These are phyloP conservation scores for Vulpes lagopus DNA, from an alignment of 2,113 vertebrate species.

Conservation along the genomic window DNA sequence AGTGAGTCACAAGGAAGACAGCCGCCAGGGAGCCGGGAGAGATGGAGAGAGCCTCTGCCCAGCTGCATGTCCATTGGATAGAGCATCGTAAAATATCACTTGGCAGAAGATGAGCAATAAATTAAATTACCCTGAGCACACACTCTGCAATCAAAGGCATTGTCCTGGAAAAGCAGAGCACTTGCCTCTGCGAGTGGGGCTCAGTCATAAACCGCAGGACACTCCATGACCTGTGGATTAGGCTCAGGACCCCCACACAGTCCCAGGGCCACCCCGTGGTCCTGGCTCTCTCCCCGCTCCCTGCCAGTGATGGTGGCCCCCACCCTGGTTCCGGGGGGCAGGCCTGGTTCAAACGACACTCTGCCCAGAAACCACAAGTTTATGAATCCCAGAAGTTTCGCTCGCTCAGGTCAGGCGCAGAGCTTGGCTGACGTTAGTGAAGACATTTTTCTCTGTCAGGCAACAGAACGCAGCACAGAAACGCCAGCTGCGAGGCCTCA, in stretches of 20 bases:
- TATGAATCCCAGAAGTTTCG: conserved; percentile 89
- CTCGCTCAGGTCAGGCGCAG: conserved; percentile 88
- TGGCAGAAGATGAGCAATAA: conserved; percentile 69
- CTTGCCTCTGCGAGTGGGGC: conserved; percentile 28
- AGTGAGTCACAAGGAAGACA: conserved; percentile 53
- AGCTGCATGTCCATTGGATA: conserved; percentile 39
- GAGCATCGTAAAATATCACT: conserved; percentile 74
- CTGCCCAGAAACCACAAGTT: conserved; percentile 89
- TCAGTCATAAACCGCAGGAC: background rate
- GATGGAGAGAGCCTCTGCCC: conserved; percentile 26
- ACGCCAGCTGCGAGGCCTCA: conserved; percentile 97
- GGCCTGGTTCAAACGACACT: conserved; percentile 86
- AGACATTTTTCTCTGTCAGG: conserved; percentile 98
- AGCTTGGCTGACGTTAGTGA: conserved; percentile 91
- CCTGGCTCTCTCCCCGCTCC: background rate
- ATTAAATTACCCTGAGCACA: conserved; percentile 62
- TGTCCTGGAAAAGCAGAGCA: background rate
- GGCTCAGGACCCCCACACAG: conserved; percentile 50
- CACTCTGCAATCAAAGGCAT: conserved; percentile 66
- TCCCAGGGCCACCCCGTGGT: background rate
- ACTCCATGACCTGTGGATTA: conserved; percentile 58
- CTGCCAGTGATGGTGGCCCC: background rate
- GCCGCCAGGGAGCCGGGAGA: conserved; percentile 23
- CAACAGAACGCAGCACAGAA: conserved; percentile 94
- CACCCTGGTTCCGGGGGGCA: background rate